Conservation (phyloP, 2,888 invertebrate genomes). For the Tridacna gigas region DNA sequence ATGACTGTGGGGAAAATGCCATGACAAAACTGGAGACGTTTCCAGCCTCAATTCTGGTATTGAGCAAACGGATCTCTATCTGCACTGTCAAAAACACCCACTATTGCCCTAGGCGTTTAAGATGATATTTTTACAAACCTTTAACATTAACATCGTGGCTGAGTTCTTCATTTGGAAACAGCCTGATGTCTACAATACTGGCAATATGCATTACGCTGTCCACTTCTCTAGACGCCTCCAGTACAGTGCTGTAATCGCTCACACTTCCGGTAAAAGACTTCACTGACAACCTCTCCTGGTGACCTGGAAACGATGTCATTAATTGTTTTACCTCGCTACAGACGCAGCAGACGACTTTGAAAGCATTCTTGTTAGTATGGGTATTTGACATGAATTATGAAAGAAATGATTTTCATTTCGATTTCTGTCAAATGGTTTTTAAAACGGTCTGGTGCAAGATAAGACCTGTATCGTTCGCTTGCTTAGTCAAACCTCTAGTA, state of each 20-base stretch:
- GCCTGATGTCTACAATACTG: conserved; percentile 48
- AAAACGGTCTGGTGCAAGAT: too few species aligned
- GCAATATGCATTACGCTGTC: conserved; percentile 60
- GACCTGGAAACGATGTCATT: background rate
- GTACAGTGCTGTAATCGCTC: conserved; percentile 36
- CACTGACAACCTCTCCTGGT: conserved; percentile 12
- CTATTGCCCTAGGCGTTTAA: too few species aligned
- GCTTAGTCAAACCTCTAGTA: too few species aligned
- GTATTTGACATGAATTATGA: background rate
- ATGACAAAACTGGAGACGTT: too few species aligned
- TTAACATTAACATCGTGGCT: conserved; percentile 53
- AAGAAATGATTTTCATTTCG: too few species aligned
- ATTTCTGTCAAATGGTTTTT: too few species aligned
- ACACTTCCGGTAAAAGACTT: conserved; percentile 48
- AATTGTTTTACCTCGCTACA: background rate
- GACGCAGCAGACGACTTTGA: too few species aligned
- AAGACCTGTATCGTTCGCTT: too few species aligned
- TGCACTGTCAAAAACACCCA: too few species aligned
- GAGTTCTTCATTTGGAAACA: conserved; percentile 48
- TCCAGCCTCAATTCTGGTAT: too few species aligned
- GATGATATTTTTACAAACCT: conserved; percentile 28
- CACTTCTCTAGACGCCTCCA: conserved; percentile 45
- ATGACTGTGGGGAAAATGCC: too few species aligned
- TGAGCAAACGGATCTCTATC: too few species aligned
- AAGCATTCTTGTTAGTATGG: background rate